Evolutionary conservation across 2,113 vertebrate species (phyloP).

Genomic region (Thamnaconus septentrionalis): DNA sequence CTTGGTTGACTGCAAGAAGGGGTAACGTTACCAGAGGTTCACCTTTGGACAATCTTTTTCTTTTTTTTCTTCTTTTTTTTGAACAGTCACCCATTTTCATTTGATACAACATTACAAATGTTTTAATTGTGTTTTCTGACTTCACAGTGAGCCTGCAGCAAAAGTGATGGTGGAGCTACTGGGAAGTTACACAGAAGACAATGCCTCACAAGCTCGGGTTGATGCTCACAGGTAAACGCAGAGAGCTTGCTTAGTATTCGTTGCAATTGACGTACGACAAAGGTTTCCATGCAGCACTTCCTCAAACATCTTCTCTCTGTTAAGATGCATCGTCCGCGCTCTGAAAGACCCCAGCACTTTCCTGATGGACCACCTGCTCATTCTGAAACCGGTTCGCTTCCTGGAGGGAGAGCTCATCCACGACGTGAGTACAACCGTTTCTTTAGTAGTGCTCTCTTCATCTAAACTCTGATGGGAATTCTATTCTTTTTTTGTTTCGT

Average conservation of each 20-base stretch:
- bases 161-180: slow-evolving; percentile 98
- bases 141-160: slow-evolving; percentile 88
- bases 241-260: not conserved
- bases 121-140: slow-evolving; percentile 1
- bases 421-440: slow-evolving; percentile 84
- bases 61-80: too few species aligned
- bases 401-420: slow-evolving; percentile 98
- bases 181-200: slow-evolving; percentile 98
- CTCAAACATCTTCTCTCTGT: slow-evolving; percentile 11
- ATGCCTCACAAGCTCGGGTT: slow-evolving; percentile 94
- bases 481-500: too few species aligned
- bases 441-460: too few species aligned
- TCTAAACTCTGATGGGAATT: too few species aligned
- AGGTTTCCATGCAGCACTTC: not conserved
- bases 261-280: not conserved
- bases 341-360: slow-evolving; percentile 95
- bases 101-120: not conserved
- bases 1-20: slow-evolving; percentile 95
- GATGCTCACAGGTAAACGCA: slow-evolving; percentile 92
- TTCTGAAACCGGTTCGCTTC: slow-evolving; percentile 96
- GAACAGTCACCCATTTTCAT: too few species aligned
- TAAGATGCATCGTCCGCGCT: slow-evolving; percentile 93
- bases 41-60: too few species aligned
- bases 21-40: slow-evolving; percentile 70
- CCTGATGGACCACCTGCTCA: slow-evolving; percentile 95